phyloP scores from a whole-genome alignment of 2,888 invertebrate species.

The Cosmopolites sordidus region DNA sequence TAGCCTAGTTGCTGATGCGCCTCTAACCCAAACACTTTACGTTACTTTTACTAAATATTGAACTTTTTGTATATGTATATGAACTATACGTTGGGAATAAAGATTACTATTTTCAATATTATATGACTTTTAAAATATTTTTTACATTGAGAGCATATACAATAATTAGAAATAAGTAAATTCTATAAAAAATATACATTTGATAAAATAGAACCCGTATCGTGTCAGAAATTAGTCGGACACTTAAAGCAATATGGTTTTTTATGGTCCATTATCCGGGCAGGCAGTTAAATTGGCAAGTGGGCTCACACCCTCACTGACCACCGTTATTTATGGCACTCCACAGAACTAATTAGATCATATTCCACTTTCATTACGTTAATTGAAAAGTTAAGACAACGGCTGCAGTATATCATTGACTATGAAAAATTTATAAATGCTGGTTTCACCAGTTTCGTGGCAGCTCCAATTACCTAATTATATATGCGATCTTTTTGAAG shows the following conservation, averaged over 20 bases:
- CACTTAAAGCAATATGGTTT: neutral
- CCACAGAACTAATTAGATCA: conserved; percentile 35
- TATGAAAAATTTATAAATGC: conserved; percentile 20
- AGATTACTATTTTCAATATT: no score
- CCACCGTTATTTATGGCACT: conserved; percentile 34
- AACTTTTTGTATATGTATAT: no score
- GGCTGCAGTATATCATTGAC: conserved; percentile 27
- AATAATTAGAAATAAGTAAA: no score
- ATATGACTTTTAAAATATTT: no score
- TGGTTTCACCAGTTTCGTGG: conserved; percentile 15
- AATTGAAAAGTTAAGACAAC: conserved; percentile 37
- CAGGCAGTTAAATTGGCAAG: conserved; percentile 3
- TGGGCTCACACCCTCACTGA: conserved; percentile 6
- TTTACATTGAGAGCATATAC: no score
- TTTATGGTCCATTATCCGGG: conserved; percentile 1
- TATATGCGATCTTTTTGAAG: conserved; percentile 18
- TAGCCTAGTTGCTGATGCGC: no score
- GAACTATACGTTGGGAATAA: no score
- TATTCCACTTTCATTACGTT: conserved; percentile 37
- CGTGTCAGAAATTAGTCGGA: no score
- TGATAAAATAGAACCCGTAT: no score
- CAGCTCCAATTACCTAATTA: conserved; percentile 23
- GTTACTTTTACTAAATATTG: no score
- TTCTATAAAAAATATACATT: no score
- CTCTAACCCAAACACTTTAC: no score